Conservation (phyloP, 1,140 invertebrate species). For the Drosophila pandora region DNA sequence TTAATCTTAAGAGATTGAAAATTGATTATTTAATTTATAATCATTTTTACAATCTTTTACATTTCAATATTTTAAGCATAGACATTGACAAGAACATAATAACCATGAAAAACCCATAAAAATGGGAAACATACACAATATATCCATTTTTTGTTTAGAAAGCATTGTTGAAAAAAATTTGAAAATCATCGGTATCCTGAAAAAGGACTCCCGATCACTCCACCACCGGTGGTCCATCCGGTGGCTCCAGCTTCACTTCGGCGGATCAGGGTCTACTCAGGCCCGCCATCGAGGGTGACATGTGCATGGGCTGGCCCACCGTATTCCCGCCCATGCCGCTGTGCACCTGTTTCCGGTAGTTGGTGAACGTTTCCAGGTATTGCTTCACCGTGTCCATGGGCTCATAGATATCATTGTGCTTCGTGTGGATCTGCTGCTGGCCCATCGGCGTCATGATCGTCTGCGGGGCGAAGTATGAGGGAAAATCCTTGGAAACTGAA, state of each 20-base stretch:
- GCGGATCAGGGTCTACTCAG: conserved; percentile 62
- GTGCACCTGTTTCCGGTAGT: conserved; percentile 89
- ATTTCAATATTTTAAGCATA: too few relatives aligned
- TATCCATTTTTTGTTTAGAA: too few relatives aligned
- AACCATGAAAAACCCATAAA: too few relatives aligned
- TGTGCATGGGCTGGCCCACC: conserved; percentile 19
- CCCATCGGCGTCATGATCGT: conserved; percentile 76
- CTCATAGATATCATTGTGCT: conserved; percentile 92
- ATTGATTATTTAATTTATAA: too few relatives aligned
- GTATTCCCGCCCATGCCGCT: conserved; percentile 6
- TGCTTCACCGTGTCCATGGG: conserved; percentile 97
- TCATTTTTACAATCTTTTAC: too few relatives aligned
- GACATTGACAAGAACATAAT: too few relatives aligned
- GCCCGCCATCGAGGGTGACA: conserved; percentile 45
- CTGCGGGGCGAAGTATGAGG: conserved; percentile 86
- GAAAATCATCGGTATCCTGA: too few relatives aligned
- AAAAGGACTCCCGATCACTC: conserved; percentile 1
- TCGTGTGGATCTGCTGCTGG: conserved; percentile 83
- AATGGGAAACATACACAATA: too few relatives aligned
- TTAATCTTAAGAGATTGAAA: too few relatives aligned
- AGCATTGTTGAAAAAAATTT: too few relatives aligned
- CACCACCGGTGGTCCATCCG: conserved; percentile 45
- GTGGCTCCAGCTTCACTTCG: conserved; percentile 70
- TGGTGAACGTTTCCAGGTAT: conserved; percentile 97
- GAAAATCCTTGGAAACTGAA: conserved; percentile 87